phyloP scores from a whole-genome alignment of 30 jellyfish, hydroid and myxozoan genomes.

The Pseudorhiza aurosa region DNA sequence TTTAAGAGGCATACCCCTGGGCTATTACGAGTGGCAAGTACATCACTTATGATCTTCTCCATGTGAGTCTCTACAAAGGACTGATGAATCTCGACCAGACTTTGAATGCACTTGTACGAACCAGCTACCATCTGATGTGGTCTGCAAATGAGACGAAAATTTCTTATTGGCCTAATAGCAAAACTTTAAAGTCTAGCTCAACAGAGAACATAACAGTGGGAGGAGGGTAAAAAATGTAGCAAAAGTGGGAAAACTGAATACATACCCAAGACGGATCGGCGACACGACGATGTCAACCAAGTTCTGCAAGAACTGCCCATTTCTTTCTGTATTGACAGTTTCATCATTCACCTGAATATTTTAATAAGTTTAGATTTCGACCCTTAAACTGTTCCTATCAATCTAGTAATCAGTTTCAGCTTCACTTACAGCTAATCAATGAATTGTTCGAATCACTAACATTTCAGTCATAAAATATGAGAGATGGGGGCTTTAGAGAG shows the following conservation, averaged over 20 bases:
- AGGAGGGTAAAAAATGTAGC: too few species aligned
- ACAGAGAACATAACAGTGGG: too few species aligned
- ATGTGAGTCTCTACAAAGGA: neutral
- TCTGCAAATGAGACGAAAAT: too few species aligned
- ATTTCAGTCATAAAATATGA: too few species aligned
- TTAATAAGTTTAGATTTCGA: too few species aligned
- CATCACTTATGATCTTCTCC: neutral
- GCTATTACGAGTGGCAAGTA: neutral
- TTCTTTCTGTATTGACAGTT: slow-evolving; percentile 3
- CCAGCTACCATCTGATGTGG: too few species aligned
- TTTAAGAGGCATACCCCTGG: neutral
- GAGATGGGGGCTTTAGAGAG: too few species aligned
- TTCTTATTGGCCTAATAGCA: too few species aligned
- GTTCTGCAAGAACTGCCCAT: neutral
- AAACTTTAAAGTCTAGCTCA: too few species aligned
- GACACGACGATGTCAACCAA: neutral
- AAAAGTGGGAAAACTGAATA: too few species aligned
- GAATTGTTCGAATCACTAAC: too few species aligned
- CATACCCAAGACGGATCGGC: too few species aligned
- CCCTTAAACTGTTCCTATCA: neutral
- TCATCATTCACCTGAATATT: slow-evolving; percentile 20
- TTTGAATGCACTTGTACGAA: neutral
- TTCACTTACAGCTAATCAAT: neutral
- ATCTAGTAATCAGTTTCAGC: neutral
- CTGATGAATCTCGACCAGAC: slow-evolving; percentile 16